phyloP scores from a whole-genome alignment of 2,888 invertebrate species.

The Callinectes sapidus region DNA sequence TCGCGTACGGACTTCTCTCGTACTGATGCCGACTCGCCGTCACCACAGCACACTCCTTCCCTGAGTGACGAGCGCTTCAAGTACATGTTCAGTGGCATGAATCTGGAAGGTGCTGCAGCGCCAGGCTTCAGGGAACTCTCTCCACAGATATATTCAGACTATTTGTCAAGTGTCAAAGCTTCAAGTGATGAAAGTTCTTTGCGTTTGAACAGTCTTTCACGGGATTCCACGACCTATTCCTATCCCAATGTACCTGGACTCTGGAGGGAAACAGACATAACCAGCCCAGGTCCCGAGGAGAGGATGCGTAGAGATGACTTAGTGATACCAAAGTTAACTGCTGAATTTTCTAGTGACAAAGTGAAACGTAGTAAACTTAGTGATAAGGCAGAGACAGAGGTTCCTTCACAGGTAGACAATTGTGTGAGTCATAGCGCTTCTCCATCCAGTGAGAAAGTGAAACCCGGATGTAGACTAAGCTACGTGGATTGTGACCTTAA shows the following conservation, averaged over 20 bases:
- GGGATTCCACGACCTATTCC: constrained; percentile 68
- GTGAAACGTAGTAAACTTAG: constrained; percentile 66
- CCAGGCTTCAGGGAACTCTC: constrained; percentile 69
- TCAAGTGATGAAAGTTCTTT: constrained; percentile 69
- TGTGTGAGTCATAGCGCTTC: constrained; percentile 65
- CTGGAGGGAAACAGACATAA: constrained; percentile 71
- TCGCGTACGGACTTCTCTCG: constrained; percentile 79
- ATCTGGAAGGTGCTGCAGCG: constrained; percentile 66
- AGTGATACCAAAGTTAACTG: constrained; percentile 72
- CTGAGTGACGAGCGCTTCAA: constrained; percentile 72
- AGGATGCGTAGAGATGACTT: constrained; percentile 70
- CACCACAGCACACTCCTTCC: constrained; percentile 72
- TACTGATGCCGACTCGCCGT: constrained; percentile 80
- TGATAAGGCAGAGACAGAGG: constrained; percentile 64
- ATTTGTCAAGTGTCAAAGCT: constrained; percentile 69
- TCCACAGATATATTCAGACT: constrained; percentile 71
- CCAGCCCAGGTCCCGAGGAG: constrained; percentile 55
- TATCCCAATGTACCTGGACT: constrained; percentile 67
- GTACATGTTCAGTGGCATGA: constrained; percentile 71
- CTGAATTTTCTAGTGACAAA: constrained; percentile 71
- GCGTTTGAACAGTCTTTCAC: constrained; percentile 68
- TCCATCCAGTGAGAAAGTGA: constrained; percentile 66
- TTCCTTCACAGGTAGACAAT: constrained; percentile 61
- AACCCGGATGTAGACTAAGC: constrained; percentile 62
- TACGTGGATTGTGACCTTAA: constrained; percentile 66